A percentile compares a stretch with the other conserved stretches of the same genome.
These are phyloP conservation scores for Conomelus anceps DNA, from an alignment of 2,888 invertebrate genomes.

Conservation along the genomic window DNA sequence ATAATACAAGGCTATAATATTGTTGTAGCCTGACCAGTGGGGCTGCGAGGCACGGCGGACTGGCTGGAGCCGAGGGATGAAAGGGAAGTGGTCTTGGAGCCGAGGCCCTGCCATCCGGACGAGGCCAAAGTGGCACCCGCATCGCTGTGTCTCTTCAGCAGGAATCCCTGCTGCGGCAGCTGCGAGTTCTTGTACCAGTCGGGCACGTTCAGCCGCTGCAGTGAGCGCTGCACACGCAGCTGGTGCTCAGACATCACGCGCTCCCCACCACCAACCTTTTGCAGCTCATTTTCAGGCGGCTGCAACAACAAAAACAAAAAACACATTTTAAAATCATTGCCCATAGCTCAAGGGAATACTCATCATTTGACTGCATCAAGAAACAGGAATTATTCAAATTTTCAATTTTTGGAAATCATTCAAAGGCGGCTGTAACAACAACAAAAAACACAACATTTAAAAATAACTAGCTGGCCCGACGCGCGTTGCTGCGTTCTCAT, in stretches of 20 bases:
- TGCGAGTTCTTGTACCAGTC: conserved; percentile 85
- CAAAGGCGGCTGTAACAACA: too few relatives aligned
- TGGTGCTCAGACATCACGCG: conserved; percentile 89
- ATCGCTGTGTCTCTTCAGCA: conserved; percentile 68
- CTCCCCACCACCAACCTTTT: conserved; percentile 55
- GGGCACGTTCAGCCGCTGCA: conserved; percentile 89
- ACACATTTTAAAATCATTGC: too few relatives aligned
- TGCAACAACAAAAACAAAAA: conserved; percentile 43
- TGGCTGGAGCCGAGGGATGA: conserved; percentile 41
- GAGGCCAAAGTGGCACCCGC: conserved; percentile 38
- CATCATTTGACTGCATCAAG: too few relatives aligned
- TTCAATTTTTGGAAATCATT: too few relatives aligned
- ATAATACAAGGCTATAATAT: too few relatives aligned
- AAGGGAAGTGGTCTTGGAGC: conserved; percentile 82
- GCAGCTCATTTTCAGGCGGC: conserved; percentile 92
- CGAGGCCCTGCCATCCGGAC: conserved; percentile 50
- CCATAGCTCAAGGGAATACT: too few relatives aligned
- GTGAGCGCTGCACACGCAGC: conserved; percentile 82
- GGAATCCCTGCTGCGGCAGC: conserved; percentile 69
- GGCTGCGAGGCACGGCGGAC: conserved; percentile 34
- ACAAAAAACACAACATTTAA: too few relatives aligned
- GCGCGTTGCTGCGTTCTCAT: too few relatives aligned
- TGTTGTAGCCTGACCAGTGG: too few relatives aligned
- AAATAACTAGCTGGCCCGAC: too few relatives aligned
- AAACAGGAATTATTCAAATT: too few relatives aligned